These are phyloP conservation scores for Scartelaos histophorus DNA, from an alignment of 2,113 vertebrate species.

Conservation along the genomic window DNA sequence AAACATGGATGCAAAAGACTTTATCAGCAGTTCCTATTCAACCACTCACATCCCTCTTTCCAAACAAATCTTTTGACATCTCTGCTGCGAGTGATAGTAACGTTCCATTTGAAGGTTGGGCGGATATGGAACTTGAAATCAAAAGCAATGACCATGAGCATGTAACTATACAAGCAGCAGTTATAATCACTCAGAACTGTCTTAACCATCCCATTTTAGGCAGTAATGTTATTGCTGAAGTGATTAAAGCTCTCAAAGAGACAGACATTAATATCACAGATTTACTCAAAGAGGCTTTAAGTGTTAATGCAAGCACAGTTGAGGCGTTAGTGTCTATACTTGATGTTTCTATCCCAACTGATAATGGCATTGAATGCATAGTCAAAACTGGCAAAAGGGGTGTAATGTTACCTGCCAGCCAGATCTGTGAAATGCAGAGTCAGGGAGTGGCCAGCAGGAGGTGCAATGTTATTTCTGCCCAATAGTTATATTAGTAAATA, in stretches of 20 bases:
- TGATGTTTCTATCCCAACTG: neutral
- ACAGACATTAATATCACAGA: neutral
- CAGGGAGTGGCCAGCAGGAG: too few relatives aligned
- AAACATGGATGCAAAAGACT: neutral
- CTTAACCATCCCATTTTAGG: constrained; percentile 22
- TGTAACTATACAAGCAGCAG: constrained; percentile 3
- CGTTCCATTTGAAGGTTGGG: constrained; percentile 18
- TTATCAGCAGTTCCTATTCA: constrained; percentile 1
- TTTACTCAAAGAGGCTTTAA: neutral
- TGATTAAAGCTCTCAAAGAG: neutral
- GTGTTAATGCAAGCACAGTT: neutral
- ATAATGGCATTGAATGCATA: neutral
- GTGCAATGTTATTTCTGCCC: too few relatives aligned
- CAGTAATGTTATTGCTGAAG: constrained; percentile 23
- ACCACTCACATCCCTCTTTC: neutral
- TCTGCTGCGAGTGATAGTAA: constrained; percentile 14
- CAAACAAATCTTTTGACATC: neutral
- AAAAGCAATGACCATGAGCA: neutral
- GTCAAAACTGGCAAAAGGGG: too few relatives aligned
- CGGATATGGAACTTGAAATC: constrained; percentile 19
- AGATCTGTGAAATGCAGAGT: too few relatives aligned
- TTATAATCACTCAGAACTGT: neutral
- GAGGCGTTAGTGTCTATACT: neutral
- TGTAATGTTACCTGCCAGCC: too few relatives aligned
- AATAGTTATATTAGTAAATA: too few relatives aligned